Base-by-base conservation (phyloP, 2,888 invertebrate genomes). In the Endomychus coccineus region DNA sequence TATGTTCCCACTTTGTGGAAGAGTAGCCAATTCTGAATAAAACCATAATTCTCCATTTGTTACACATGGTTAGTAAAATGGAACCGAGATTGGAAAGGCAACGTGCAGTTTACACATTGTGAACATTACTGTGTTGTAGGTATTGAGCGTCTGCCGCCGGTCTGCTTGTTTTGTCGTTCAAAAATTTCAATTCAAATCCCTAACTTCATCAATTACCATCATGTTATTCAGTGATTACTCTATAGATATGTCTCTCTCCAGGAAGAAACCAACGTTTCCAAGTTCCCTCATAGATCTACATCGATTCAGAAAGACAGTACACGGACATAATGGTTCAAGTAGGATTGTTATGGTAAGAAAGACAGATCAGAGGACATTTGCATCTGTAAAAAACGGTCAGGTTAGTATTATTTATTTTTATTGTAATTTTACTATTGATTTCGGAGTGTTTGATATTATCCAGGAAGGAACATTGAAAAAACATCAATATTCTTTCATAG, bases 331-430 rank as follows among this genome's bases (percentile, higher is more conserved):
- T 53, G 69, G 69, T 17, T 64, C 73, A 48, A 75, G 75, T 50
- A 64, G 77, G 58, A 77, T 78, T 50, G 76, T 78, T 46, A 78
- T 78, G 78, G 77, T 78, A 33, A 69, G 78, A 47, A 78, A 78
- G 66, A 78, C 77, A 46, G 78, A 78, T 57, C 77, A 77, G 58
- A 67, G 78, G 54, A 76, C 77, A 3, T 77, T 77, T 52, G 75
- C 75, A 43, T 74, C 75, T 43, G 64, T 70, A 10, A 69, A 71
- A 53, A 70, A 70, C 48, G 74, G 75, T 38, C 63, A 69, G 63
- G 76, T 71, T 45, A 59, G 62, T 54, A 25, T 22, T 10, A 5
- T 13, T 34, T 4, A 25, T 3, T n/a, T n/a, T n/a, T n/a, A n/a
- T n/a, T n/a, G n/a, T n/a, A n/a, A n/a, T n/a, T n/a, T n/a, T n/a